phyloP scores from a whole-genome alignment of 2,113 vertebrate species.

The Pseudorhombus dupliciocellatus region DNA sequence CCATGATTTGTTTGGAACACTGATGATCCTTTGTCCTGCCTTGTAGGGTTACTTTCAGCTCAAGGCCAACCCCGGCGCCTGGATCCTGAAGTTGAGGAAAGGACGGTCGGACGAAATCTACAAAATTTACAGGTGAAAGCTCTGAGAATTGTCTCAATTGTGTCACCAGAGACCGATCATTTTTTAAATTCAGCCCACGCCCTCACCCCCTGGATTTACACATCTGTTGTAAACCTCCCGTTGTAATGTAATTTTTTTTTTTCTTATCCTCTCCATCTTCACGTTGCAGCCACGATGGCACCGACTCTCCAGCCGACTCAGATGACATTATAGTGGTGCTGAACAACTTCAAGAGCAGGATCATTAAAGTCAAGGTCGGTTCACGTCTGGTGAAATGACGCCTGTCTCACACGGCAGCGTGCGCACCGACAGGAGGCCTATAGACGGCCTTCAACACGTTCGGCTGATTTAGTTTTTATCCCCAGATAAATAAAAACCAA shows the following conservation, averaged over 20 bases:
- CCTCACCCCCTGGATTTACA: background rate
- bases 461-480: background rate
- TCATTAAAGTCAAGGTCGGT: conserved; percentile 94
- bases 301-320: conserved; percentile 92
- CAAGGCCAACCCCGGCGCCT: conserved; percentile 97
- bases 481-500: background rate
- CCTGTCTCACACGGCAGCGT: background rate
- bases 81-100: conserved; percentile 92
- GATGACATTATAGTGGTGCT: conserved; percentile 90
- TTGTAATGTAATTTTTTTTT: background rate
- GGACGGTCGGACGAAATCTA: conserved; percentile 98
- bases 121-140: conserved; percentile 92
- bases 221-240: background rate
- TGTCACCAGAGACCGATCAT: background rate
- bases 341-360: conserved; percentile 96
- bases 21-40: conserved; percentile 1
- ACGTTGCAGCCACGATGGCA: conserved; percentile 90
- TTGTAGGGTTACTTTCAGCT: conserved; percentile 96
- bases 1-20: background rate
- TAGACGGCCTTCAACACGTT: background rate
- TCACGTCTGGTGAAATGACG: background rate
- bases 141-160: background rate
- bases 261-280: background rate
- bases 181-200: background rate
- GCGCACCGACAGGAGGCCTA: background rate